phyloP scores from a whole-genome alignment of 1,140 invertebrate species.

The Platyscapa corneri region DNA sequence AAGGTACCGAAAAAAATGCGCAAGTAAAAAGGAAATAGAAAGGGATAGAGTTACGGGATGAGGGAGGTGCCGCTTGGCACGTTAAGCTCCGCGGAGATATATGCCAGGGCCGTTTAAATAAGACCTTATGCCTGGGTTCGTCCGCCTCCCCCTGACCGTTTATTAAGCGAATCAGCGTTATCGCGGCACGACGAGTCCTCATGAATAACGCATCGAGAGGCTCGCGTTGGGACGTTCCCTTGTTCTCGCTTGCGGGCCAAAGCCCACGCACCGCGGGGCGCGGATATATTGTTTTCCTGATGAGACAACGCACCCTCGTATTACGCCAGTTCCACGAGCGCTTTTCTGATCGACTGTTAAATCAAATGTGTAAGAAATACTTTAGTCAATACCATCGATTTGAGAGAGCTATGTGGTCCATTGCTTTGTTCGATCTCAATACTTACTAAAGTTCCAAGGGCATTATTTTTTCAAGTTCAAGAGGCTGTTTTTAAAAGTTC shows the following conservation, averaged over 20 bases:
- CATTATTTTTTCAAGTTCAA: no score
- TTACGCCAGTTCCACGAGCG: neutral
- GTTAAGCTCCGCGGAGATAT: conserved; percentile 68
- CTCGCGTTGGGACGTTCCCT: conserved; percentile 27
- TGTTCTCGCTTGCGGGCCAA: conserved; percentile 25
- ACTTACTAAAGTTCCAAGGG: no score
- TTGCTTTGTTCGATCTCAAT: no score
- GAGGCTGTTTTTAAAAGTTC: no score
- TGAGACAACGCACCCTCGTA: conserved; percentile 55
- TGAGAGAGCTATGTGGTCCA: no score
- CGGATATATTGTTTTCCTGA: conserved; percentile 74
- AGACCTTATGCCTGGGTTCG: conserved; percentile 58
- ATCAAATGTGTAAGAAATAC: no score
- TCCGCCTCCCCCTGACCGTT: conserved; percentile 60
- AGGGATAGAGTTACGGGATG: neutral
- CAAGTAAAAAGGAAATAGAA: conserved; percentile 47
- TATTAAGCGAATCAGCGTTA: conserved; percentile 74
- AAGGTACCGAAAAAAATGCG: no score
- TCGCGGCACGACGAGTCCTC: conserved; percentile 69
- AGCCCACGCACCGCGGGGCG: conserved; percentile 67
- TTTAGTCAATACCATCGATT: no score
- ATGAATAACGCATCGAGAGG: conserved; percentile 74
- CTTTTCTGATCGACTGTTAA: neutral
- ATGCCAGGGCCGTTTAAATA: conserved; percentile 68
- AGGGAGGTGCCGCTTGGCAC: conserved; percentile 59